Evolutionary conservation across 2,113 vertebrate genomes (phyloP).

Genomic region (Elephas maximus): DNA sequence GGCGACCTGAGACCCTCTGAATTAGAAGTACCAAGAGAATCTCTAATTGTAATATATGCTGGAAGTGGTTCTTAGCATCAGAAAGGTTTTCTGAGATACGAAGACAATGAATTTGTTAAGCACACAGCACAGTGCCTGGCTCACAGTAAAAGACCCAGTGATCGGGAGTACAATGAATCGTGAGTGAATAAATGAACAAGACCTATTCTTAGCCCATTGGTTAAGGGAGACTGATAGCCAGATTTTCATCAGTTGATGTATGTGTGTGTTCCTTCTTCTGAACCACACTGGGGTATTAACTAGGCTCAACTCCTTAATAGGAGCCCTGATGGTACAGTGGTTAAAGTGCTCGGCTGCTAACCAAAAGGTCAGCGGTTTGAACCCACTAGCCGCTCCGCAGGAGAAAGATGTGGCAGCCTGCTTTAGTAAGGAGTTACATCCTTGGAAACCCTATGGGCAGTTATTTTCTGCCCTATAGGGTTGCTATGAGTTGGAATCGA

Average conservation of each 20-base stretch:
- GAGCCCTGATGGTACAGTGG: too few relatives aligned
- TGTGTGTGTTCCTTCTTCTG: background rate
- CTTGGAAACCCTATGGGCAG: too few relatives aligned
- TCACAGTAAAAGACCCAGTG: background rate
- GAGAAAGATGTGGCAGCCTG: too few relatives aligned
- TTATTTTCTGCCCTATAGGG: too few relatives aligned
- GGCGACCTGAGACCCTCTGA: background rate
- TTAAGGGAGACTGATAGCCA: background rate
- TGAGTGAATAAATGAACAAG: background rate
- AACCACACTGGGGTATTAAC: background rate
- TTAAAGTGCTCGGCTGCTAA: too few relatives aligned
- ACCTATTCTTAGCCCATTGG: background rate
- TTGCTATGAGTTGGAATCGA: too few relatives aligned
- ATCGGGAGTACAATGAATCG: background rate
- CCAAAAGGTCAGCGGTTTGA: too few relatives aligned
- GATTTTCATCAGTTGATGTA: background rate
- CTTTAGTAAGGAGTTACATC: too few relatives aligned
- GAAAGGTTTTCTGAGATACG: background rate
- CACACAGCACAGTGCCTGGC: background rate
- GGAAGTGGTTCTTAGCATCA: background rate
- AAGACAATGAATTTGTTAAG: background rate
- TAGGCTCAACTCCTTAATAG: background rate
- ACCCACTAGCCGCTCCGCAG: too few relatives aligned
- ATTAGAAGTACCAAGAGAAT: background rate
- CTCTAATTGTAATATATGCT: background rate